These are phyloP conservation scores for Tyria jacobaeae DNA, from an alignment of 2,888 invertebrate genomes.

Conservation along the genomic window DNA sequence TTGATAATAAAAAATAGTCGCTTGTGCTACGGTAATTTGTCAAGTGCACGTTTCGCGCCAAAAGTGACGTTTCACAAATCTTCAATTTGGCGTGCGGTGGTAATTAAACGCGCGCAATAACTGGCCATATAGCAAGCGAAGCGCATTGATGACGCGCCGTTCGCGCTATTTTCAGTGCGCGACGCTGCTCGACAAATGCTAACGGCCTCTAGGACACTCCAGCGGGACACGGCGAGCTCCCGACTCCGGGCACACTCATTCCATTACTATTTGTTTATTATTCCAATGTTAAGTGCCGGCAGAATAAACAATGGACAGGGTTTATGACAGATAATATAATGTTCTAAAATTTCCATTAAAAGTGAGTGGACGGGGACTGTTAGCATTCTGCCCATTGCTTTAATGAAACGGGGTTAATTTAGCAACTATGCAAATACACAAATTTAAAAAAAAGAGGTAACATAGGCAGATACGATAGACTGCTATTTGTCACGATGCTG, in stretches of 20 bases:
- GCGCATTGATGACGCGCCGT: conserved; percentile 79
- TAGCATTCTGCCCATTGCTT: conserved; percentile 22
- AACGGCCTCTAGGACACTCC: conserved; percentile 85
- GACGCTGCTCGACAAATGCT: conserved; percentile 84
- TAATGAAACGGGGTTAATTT: conserved; percentile 10
- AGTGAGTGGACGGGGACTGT: conserved; percentile 24
- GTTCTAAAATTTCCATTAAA: conserved; percentile 27
- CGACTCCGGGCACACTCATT: conserved; percentile 34
- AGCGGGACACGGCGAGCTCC: conserved; percentile 54
- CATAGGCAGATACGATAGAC: no score
- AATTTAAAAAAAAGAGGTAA: no score
- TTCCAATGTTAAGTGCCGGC: conserved; percentile 31
- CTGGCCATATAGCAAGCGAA: conserved; percentile 80
- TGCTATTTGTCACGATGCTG: no score
- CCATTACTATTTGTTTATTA: conserved; percentile 45
- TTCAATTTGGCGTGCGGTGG: conserved; percentile 74
- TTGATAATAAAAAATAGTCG: conserved; percentile 42
- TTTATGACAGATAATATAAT: conserved; percentile 28
- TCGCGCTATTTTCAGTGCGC: conserved; percentile 79
- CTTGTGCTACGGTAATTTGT: conserved; percentile 64
- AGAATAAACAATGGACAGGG: conserved; percentile 30
- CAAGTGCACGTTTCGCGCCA: conserved; percentile 74
- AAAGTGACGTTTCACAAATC: conserved; percentile 81
- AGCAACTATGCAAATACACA: not conserved
- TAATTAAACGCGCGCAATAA: conserved; percentile 83